phyloP scores from a whole-genome alignment of 1,140 invertebrate species.

The Trialeurodes vaporariorum region DNA sequence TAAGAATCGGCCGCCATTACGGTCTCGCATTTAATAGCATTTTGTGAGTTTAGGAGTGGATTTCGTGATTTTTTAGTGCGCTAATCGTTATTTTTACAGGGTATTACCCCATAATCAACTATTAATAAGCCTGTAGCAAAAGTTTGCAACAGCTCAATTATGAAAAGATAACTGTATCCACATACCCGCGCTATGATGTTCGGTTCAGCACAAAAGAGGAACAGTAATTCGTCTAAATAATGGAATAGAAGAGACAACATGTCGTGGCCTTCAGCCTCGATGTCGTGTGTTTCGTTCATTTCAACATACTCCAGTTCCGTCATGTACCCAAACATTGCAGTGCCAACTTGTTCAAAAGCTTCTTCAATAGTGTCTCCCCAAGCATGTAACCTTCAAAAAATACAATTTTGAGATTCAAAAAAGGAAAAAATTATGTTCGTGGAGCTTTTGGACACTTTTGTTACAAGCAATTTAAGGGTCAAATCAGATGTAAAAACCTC shows the following conservation, averaged over 20 bases:
- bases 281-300: constrained; percentile 59
- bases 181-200: constrained; percentile 56
- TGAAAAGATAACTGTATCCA: too few species aligned
- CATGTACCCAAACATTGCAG: constrained; percentile 96
- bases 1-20: too few species aligned
- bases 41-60: too few species aligned
- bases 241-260: constrained; percentile 78
- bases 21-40: too few species aligned
- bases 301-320: constrained; percentile 82
- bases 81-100: too few species aligned
- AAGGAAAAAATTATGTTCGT: neutral
- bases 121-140: too few species aligned
- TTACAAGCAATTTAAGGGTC: neutral
- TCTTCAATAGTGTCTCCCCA: constrained; percentile 84
- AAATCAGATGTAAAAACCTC: neutral
- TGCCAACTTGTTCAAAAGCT: constrained; percentile 89
- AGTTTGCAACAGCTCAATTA: too few species aligned
- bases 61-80: too few species aligned
- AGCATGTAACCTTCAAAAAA: constrained; percentile 58
- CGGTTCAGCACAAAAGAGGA: constrained; percentile 84
- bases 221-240: constrained; percentile 91
- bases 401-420: constrained; percentile 5
- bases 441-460: neutral
- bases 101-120: too few species aligned
- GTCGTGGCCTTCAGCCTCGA: constrained; percentile 80